Evolutionary conservation across 2,797 vertebrate species (phyloP), one percentile per base, ranked within the genome.

Genomic region (Decapterus maruadsi): DNA sequence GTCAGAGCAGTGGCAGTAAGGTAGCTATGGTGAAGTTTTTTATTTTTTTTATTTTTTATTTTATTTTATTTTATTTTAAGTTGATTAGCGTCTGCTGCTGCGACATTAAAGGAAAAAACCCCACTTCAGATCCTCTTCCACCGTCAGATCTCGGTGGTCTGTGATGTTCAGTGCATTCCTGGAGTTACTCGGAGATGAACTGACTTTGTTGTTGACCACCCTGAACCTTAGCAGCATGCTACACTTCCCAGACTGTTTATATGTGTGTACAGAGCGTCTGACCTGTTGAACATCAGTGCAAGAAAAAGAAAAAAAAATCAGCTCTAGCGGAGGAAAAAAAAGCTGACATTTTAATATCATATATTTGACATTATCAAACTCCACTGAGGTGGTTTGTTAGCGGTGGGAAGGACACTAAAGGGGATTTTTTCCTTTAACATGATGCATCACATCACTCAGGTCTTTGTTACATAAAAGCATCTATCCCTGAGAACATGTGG

Each of bases 401-500:
- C 40, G 40, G 50, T 31, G 42, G 55, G 8, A 1, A 22, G 46
- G 34, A 9, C 46, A 42, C 57, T 45, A 1, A 12, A 4, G 43
- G 57, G 55, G 7, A 6, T 69, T 54, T 76, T 26, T 56, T 66
- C 36, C 51, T 68, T 82, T n/a, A 61, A 57, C 31, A 17, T 1
- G 14, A 58, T 67, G 3, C 56, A 63, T 69, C 66, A 45, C 40
- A 64, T 69, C 61, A 77, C 72, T n/a, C 12, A 80, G 58, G 59
- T 53, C 34, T 77, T n/a, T 72, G 66, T 75, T 64, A 40, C 73
- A 75, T 77, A 66, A 64, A 94, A 94, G 93, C 91, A 94, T 86
- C 94, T 90, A 94, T 96, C 95, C 96, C 96, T 96, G 97, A 98
- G 96, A 94, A 95, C 65, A 89, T 62, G 48, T 48, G 36, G 38